Evolutionary conservation across 2,888 invertebrate genomes (phyloP).

Genomic region (Mantis religiosa): DNA sequence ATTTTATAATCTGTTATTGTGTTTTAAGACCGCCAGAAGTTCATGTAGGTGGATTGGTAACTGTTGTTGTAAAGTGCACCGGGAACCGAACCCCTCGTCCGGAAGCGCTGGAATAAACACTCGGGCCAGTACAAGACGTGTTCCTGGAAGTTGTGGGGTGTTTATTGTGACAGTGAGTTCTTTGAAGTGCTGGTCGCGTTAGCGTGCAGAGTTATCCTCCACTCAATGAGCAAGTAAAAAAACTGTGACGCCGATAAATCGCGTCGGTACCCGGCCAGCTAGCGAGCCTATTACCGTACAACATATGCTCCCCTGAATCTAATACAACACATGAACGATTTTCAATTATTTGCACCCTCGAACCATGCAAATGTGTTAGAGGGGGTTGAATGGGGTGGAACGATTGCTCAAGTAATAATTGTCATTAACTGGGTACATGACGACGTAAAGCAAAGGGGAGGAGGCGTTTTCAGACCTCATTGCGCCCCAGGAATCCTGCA

Average conservation of each 20-base stretch:
- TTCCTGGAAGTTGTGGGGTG: neutral
- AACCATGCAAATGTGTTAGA: slow-evolving; percentile 9
- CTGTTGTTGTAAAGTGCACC: too few species aligned
- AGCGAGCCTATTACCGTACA: neutral
- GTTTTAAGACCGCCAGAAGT: too few species aligned
- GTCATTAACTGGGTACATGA: neutral
- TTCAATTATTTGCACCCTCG: slow-evolving; percentile 22
- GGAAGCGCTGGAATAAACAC: neutral
- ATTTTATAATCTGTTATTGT: too few species aligned
- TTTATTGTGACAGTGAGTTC: neutral
- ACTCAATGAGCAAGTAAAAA: neutral
- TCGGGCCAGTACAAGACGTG: too few species aligned
- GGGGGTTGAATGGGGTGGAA: neutral
- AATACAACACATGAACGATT: slow-evolving; percentile 28
- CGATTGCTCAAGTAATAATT: neutral
- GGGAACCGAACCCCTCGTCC: too few species aligned
- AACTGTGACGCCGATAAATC: neutral
- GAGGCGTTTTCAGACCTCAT: slow-evolving; percentile 10
- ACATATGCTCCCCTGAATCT: neutral
- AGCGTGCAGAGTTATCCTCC: neutral
- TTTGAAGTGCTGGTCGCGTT: neutral
- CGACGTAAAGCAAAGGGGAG: neutral
- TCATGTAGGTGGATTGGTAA: too few species aligned
- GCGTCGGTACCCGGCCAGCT: neutral
- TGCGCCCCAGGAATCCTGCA: neutral